A percentile compares a stretch with the other conserved stretches of the same genome.
These are phyloP conservation scores for Piprites chloris DNA, from an alignment of 2,113 vertebrate species.

Conservation along the genomic window DNA sequence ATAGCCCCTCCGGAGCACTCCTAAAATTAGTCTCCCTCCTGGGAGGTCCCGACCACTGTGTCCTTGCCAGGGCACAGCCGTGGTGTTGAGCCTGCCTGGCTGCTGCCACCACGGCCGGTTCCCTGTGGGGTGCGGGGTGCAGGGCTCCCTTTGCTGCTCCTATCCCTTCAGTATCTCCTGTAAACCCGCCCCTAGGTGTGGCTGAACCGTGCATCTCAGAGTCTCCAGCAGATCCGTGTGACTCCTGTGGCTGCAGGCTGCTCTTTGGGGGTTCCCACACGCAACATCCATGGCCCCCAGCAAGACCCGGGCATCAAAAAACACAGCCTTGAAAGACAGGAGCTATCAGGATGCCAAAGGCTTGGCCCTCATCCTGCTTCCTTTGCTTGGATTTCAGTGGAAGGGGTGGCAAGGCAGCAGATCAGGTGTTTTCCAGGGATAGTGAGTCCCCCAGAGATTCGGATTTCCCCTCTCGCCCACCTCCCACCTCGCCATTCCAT, in stretches of 20 bases:
- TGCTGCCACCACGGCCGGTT: not conserved
- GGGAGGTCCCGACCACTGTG: constrained; percentile 17
- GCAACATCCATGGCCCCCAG: fast-evolving
- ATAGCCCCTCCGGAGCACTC: constrained; percentile 47
- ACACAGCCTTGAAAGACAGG: fast-evolving
- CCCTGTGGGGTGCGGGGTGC: fast-evolving
- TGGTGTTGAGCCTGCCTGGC: not conserved
- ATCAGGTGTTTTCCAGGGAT: not conserved
- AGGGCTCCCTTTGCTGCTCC: not conserved
- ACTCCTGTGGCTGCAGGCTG: not conserved
- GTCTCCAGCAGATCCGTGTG: fast-evolving
- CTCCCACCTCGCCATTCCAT: not conserved
- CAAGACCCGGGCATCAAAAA: not conserved
- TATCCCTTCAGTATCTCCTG: not conserved
- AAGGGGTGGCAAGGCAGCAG: not conserved
- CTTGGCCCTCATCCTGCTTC: not conserved
- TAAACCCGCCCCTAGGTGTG: not conserved
- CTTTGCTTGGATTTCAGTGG: not conserved
- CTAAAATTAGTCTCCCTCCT: constrained; percentile 55
- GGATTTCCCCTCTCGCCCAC: not conserved
- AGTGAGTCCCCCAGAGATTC: fast-evolving
- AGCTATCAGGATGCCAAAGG: not conserved
- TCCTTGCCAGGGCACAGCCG: constrained; percentile 51
- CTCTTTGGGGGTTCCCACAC: not conserved
- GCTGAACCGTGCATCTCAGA: fast-evolving